These are phyloP conservation scores for Cyanocitta stelleri DNA, from an alignment of 2,113 vertebrate genomes.

Conservation along the genomic window DNA sequence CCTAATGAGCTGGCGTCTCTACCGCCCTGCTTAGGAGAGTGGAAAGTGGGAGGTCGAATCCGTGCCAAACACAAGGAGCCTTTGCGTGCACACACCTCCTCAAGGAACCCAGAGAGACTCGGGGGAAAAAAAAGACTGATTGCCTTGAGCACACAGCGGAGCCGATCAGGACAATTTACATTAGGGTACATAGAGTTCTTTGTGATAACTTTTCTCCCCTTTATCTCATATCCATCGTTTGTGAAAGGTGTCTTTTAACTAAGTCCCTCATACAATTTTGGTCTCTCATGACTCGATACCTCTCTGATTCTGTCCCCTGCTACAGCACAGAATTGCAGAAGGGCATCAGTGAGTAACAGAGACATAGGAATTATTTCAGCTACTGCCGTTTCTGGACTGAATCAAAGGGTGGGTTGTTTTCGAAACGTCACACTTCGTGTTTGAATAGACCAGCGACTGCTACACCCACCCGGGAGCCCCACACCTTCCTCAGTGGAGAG, in stretches of 20 bases:
- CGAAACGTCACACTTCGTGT: neutral
- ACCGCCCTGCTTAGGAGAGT: neutral
- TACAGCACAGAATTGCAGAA: neutral
- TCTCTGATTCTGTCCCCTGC: neutral
- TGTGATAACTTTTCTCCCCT: neutral
- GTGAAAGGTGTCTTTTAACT: neutral
- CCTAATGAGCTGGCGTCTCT: constrained; percentile 15
- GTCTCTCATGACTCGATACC: neutral
- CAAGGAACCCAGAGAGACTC: neutral
- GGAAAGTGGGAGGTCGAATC: neutral
- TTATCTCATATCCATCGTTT: neutral
- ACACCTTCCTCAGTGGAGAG: neutral
- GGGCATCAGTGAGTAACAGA: neutral
- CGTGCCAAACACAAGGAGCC: neutral
- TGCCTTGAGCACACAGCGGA: neutral
- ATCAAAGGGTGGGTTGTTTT: neutral
- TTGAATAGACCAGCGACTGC: neutral
- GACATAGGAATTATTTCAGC: neutral
- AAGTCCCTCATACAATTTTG: neutral
- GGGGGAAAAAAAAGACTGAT: neutral
- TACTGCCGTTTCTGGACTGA: neutral
- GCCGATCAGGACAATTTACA: neutral
- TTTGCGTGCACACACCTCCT: neutral
- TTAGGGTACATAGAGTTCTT: accelerated
- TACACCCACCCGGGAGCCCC: neutral